phyloP scores from a whole-genome alignment of 2,113 vertebrate species.

The Otus sunia region DNA sequence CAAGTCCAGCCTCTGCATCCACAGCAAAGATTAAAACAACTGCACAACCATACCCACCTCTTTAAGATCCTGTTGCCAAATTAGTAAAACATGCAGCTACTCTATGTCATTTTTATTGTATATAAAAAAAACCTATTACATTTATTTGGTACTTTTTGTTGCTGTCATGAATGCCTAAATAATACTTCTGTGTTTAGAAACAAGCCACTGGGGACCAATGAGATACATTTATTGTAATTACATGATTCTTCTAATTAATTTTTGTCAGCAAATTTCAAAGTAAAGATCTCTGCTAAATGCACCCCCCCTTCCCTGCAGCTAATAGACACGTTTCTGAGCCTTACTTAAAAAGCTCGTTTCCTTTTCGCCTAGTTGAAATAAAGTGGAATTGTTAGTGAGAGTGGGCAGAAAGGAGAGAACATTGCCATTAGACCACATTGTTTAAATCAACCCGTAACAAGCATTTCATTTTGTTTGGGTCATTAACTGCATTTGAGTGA shows the following conservation, averaged over 20 bases:
- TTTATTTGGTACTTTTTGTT: slow-evolving; percentile 58
- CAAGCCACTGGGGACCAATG: slow-evolving; percentile 49
- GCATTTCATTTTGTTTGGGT: slow-evolving; percentile 55
- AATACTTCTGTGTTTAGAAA: slow-evolving; percentile 67
- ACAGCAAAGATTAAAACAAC: neutral
- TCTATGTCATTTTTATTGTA: slow-evolving; percentile 29
- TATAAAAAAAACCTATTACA: slow-evolving; percentile 42
- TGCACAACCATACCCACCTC: neutral
- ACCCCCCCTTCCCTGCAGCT: neutral
- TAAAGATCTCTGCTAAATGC: slow-evolving; percentile 38
- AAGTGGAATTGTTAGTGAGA: slow-evolving; percentile 32
- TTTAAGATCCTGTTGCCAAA: neutral
- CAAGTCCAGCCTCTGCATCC: neutral
- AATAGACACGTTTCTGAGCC: neutral
- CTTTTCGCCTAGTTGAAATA: slow-evolving; percentile 31
- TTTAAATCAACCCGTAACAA: slow-evolving; percentile 56
- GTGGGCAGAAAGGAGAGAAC: slow-evolving; percentile 28
- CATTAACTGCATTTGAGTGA: slow-evolving; percentile 59
- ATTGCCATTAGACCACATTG: slow-evolving; percentile 42
- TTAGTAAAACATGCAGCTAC: slow-evolving; percentile 23
- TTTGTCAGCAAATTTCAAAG: slow-evolving; percentile 61
- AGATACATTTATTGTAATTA: slow-evolving; percentile 69
- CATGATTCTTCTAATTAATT: slow-evolving; percentile 72
- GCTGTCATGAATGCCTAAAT: slow-evolving; percentile 58
- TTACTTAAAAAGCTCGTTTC: neutral